phyloP scores from a whole-genome alignment of 2,797 vertebrate genomes.

The Fringilla coelebs region DNA sequence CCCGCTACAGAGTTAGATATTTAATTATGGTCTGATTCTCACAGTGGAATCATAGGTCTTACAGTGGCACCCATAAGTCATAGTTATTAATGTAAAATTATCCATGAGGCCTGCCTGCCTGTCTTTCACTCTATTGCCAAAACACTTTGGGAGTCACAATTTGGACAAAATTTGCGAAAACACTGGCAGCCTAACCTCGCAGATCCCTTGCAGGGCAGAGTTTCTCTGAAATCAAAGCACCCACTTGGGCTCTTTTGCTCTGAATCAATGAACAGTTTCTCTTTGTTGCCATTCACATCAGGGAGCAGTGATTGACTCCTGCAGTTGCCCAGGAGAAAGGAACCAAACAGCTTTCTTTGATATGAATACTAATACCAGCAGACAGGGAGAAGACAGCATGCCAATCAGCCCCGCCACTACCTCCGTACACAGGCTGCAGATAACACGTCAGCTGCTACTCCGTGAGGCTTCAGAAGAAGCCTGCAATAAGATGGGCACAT shows the following conservation, averaged over 20 bases:
- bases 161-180: neutral
- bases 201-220: neutral
- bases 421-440: neutral
- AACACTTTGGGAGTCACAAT: conserved; percentile 1
- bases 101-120: neutral
- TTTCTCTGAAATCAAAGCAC: conserved; percentile 34
- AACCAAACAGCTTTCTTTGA: conserved; percentile 5
- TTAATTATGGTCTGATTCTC: conserved; percentile 24
- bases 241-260: neutral
- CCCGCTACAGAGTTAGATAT: neutral
- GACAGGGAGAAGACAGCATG: neutral
- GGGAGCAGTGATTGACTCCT: conserved; percentile 35
- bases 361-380: conserved; percentile 11
- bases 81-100: conserved; percentile 44
- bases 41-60: neutral
- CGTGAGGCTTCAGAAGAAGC: neutral
- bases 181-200: neutral
- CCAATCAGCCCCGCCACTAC: neutral
- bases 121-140: conserved; percentile 14
- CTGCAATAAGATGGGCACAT: neutral
- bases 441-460: neutral
- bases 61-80: conserved; percentile 22
- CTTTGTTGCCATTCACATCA: conserved; percentile 38
- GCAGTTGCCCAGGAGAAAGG: conserved; percentile 15
- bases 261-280: conserved; percentile 10